These are phyloP conservation scores for Shargacucullia verbasci DNA, from an alignment of 2,888 invertebrate genomes.

Conservation along the genomic window DNA sequence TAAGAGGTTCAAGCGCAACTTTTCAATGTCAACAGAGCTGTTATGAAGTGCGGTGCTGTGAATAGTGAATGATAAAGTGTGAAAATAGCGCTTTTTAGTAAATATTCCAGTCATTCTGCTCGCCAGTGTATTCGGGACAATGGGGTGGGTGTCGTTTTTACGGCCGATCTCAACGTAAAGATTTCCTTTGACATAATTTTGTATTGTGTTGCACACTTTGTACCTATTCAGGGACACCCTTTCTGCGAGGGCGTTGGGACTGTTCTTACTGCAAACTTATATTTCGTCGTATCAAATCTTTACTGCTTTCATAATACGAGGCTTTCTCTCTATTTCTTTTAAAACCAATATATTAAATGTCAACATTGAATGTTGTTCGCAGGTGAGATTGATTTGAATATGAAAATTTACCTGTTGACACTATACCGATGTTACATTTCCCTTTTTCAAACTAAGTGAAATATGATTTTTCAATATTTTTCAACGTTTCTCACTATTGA, in stretches of 20 bases:
- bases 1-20: constrained; percentile 28
- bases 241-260: constrained; percentile 19
- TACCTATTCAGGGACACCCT: constrained; percentile 15
- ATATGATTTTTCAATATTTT: too few species aligned
- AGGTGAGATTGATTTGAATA: neutral
- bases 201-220: constrained; percentile 40
- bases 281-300: too few species aligned
- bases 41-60: constrained; percentile 54
- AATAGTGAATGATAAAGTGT: constrained; percentile 48
- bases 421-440: too few species aligned
- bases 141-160: constrained; percentile 54
- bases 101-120: constrained; percentile 61
- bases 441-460: too few species aligned
- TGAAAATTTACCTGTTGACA: neutral
- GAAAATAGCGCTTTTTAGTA: constrained; percentile 39
- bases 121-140: constrained; percentile 42
- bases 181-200: constrained; percentile 64
- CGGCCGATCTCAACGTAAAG: constrained; percentile 59
- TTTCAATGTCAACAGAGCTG: constrained; percentile 44
- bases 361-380: neutral
- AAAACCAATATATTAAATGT: neutral
- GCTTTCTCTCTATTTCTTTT: too few species aligned
- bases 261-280: constrained; percentile 1
- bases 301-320: neutral
- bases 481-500: too few species aligned